A percentile compares a stretch with the other conserved stretches of the same genome.
Conservation (phyloP, 2,113 vertebrate genomes). For the Channa argus region DNA sequence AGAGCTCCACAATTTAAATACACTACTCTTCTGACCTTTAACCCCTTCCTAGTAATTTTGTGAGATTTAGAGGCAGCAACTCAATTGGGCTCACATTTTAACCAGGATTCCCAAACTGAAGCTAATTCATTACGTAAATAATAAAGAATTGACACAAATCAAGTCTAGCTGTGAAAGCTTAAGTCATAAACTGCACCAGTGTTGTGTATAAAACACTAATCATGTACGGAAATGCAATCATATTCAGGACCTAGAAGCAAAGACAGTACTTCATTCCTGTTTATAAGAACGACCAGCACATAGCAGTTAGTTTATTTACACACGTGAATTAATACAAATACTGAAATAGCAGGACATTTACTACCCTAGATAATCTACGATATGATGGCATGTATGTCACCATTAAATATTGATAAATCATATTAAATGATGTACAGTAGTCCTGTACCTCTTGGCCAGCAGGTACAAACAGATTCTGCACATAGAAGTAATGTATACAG, state of each 20-base stretch:
- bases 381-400: too few species aligned
- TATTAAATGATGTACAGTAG: too few species aligned
- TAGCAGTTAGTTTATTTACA: too few species aligned
- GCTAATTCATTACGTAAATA: conserved; percentile 3
- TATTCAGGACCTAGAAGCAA: background rate
- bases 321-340: too few species aligned
- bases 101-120: background rate
- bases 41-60: conserved; percentile 32
- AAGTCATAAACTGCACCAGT: too few species aligned
- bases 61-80: conserved; percentile 32
- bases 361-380: too few species aligned
- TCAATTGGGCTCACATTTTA: conserved; percentile 22
- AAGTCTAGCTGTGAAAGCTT: background rate
- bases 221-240: background rate
- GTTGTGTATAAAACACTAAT: too few species aligned
- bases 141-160: background rate
- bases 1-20: conserved; percentile 5
- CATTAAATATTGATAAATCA: too few species aligned
- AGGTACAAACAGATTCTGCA: too few species aligned
- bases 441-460: too few species aligned
- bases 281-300: too few species aligned
- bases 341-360: too few species aligned
- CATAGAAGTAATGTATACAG: background rate
- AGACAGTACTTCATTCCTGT: background rate
- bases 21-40: conserved; percentile 24